A percentile compares a stretch with the other conserved stretches of the same genome.
Conservation (phyloP, 2,113 vertebrate species). For the Cathartes aura region DNA sequence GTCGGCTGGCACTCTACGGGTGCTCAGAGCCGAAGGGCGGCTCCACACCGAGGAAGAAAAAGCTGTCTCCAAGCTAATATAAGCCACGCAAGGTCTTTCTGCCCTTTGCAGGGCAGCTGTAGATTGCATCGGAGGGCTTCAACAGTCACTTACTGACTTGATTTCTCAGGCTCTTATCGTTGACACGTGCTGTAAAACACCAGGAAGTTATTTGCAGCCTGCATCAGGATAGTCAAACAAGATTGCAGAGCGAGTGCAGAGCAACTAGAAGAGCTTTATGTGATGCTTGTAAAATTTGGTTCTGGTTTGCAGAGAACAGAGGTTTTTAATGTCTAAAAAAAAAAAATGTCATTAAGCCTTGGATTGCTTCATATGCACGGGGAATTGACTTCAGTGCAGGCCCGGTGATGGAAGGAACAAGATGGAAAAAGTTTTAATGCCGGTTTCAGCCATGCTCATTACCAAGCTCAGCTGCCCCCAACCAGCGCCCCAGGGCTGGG, state of each 20-base stretch:
- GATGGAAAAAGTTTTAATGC: not conserved
- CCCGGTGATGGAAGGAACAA: not conserved
- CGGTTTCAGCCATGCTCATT: rapidly evolving
- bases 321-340: not conserved
- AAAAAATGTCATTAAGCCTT: not conserved
- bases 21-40: not conserved
- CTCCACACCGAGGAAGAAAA: not conserved
- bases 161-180: not conserved
- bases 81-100: not conserved
- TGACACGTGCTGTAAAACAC: not conserved
- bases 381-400: not conserved
- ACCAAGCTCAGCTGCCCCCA: not conserved
- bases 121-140: not conserved
- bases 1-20: rapidly evolving
- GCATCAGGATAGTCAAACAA: rapidly evolving
- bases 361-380: rapidly evolving
- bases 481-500: not conserved
- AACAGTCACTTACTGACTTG: not conserved
- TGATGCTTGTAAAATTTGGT: not conserved
- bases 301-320: not conserved
- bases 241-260: not conserved
- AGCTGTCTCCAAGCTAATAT: not conserved
- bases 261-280: not conserved
- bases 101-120: not conserved
- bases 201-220: not conserved